A percentile compares a stretch with the other conserved stretches of the same genome.
phyloP scores from a whole-genome alignment of 2,797 vertebrate genomes.

The Lagorchestes hirsutus region DNA sequence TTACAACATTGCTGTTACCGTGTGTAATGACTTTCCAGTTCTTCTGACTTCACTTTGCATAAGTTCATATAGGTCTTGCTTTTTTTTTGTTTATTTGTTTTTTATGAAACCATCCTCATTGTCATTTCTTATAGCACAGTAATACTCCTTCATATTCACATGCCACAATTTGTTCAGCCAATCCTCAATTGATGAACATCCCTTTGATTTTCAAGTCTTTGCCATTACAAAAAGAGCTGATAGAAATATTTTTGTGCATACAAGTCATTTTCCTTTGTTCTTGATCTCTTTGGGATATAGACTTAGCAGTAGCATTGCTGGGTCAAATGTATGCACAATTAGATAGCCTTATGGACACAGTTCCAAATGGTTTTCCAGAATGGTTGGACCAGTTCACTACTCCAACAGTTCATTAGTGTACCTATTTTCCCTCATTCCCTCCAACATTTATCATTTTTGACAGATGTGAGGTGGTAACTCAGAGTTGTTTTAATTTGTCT shows the following conservation, averaged over 20 bases:
- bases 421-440: not conserved
- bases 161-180: not conserved
- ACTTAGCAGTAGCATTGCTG: not conserved
- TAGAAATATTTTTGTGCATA: not conserved
- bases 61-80: not conserved
- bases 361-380: not conserved
- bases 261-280: not conserved
- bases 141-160: not conserved
- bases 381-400: not conserved
- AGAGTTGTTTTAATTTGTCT: too few relatives aligned
- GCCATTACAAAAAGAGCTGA: not conserved
- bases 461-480: too few relatives aligned
- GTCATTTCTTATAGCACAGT: not conserved
- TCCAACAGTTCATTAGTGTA: not conserved
- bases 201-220: not conserved
- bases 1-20: not conserved
- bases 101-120: not conserved
- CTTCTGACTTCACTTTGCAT: not conserved
- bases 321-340: not conserved
- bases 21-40: not conserved
- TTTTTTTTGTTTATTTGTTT: not conserved
- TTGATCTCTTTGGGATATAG: not conserved
- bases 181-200: not conserved
- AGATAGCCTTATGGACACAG: not conserved
- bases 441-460: not conserved